A percentile compares a stretch with the other conserved stretches of the same genome.
Evolutionary conservation across 1,140 invertebrate genomes (phyloP).

Genomic region (Cydia amplana): DNA sequence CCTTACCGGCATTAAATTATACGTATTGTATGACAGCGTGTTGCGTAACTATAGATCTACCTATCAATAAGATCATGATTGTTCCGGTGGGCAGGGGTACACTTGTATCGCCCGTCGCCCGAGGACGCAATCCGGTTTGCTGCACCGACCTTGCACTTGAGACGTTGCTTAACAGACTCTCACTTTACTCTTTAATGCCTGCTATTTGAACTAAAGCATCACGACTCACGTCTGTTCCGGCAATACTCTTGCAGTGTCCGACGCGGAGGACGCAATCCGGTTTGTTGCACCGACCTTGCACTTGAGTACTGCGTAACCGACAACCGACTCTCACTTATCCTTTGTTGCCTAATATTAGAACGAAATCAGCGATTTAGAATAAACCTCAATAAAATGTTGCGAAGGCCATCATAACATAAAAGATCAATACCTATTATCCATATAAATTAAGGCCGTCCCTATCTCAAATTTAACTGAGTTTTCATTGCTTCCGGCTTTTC

Average conservation of each 20-base stretch:
- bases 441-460: too few relatives aligned
- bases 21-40: too few relatives aligned
- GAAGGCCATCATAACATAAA: too few relatives aligned
- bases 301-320: not conserved
- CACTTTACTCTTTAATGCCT: not conserved
- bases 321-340: not conserved
- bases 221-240: not conserved
- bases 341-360: not conserved
- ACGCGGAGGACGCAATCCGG: not conserved
- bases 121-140: not conserved
- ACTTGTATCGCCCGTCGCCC: not conserved
- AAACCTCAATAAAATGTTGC: too few relatives aligned
- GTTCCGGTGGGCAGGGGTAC: not conserved
- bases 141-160: slow-evolving; percentile 12
- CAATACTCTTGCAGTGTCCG: not conserved
- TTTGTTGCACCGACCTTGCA: slow-evolving; percentile 17
- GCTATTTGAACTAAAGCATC: not conserved
- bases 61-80: not conserved
- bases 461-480: too few relatives aligned
- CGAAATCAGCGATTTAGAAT: not conserved
- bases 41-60: not conserved
- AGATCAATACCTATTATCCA: too few relatives aligned
- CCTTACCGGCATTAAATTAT: too few relatives aligned
- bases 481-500: too few relatives aligned
- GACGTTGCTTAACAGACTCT: slow-evolving; percentile 1